These are phyloP conservation scores for Amblyjoppa proteus DNA, from an alignment of 2,888 invertebrate genomes.

Conservation along the genomic window DNA sequence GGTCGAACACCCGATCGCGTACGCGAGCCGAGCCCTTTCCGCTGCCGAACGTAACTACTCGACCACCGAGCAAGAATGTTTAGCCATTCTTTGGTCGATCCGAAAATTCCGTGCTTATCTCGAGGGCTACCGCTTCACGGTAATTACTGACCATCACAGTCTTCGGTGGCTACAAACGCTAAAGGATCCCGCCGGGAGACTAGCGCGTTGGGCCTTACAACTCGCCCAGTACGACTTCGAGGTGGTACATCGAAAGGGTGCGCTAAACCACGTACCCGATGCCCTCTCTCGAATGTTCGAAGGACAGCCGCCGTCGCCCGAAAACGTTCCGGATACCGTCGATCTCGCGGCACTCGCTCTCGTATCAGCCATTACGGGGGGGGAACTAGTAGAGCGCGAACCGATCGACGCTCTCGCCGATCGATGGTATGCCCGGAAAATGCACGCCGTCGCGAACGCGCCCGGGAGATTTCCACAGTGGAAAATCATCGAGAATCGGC, in stretches of 20 bases:
- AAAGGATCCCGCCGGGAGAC: background rate
- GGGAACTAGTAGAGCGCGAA: too few relatives aligned
- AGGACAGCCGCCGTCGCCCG: background rate
- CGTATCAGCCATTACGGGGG: too few relatives aligned
- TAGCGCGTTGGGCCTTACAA: background rate
- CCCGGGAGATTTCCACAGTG: slow-evolving; percentile 26
- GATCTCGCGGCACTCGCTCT: too few relatives aligned
- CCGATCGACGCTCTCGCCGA: too few relatives aligned
- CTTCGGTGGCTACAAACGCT: background rate
- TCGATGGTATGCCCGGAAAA: background rate
- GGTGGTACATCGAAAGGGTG: background rate
- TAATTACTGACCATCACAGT: slow-evolving; percentile 11
- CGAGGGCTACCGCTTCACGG: slow-evolving; percentile 1
- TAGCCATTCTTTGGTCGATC: background rate
- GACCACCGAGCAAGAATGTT: background rate
- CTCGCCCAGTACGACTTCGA: too few relatives aligned
- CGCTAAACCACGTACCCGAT: background rate
- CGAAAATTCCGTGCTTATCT: background rate
- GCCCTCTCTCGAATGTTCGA: background rate
- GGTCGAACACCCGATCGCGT: background rate
- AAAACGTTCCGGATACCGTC: too few relatives aligned
- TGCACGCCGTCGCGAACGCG: background rate
- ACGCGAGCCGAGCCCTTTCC: background rate
- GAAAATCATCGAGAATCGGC: slow-evolving; percentile 39
- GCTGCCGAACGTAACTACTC: background rate